A percentile compares a stretch with the other conserved stretches of the same genome.
These are phyloP conservation scores for Neotoma lepida DNA, from an alignment of 2,113 vertebrate species.

Conservation along the genomic window DNA sequence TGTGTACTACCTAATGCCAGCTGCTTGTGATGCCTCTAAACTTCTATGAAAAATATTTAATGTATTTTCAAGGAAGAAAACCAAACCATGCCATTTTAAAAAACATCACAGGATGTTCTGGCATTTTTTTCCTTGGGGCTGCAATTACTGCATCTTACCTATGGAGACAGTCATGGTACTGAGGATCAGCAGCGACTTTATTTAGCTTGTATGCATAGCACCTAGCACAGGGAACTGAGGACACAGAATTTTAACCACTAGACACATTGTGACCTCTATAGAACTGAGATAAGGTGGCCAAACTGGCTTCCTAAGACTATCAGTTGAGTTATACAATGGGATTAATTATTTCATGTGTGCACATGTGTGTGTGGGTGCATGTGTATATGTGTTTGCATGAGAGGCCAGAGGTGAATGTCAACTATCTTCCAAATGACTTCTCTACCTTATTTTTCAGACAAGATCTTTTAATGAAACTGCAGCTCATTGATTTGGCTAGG, in stretches of 20 bases:
- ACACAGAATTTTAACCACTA: background rate
- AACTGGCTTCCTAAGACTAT: background rate
- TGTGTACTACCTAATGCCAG: background rate
- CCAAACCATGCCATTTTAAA: background rate
- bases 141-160: background rate
- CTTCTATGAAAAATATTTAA: background rate
- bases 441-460: background rate
- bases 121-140: background rate
- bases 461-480: background rate
- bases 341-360: background rate
- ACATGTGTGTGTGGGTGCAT: rapidly evolving
- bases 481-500: background rate
- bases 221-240: background rate
- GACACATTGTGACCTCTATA: background rate
- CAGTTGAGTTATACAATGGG: background rate
- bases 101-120: background rate
- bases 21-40: background rate
- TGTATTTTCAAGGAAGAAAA: background rate
- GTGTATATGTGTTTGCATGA: background rate
- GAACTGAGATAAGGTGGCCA: background rate
- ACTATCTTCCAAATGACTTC: background rate
- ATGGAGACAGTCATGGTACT: background rate
- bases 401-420: background rate
- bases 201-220: background rate
- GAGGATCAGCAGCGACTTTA: background rate